phyloP scores from a whole-genome alignment of 2,797 vertebrate species.

The Acipenser transmontanus region DNA sequence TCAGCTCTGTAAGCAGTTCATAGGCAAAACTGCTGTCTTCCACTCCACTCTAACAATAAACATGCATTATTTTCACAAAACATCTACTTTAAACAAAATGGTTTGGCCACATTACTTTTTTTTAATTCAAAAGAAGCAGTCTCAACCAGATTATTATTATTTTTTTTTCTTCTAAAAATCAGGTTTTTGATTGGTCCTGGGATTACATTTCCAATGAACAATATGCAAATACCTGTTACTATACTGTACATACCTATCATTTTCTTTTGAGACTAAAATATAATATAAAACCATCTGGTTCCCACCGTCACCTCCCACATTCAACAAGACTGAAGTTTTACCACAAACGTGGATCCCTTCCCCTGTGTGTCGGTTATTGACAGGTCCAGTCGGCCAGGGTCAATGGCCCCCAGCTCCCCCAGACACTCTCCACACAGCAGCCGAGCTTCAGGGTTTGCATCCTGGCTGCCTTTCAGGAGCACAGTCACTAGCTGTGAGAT shows the following conservation, averaged over 20 bases:
- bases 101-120: no score
- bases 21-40: slow-evolving; percentile 86
- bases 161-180: no score
- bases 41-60: slow-evolving; percentile 72
- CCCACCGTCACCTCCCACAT: no score
- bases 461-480: slow-evolving; percentile 90
- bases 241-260: no score
- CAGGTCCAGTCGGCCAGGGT: slow-evolving; percentile 89
- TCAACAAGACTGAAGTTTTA: slow-evolving; percentile 42
- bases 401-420: slow-evolving; percentile 90
- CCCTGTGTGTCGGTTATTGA: slow-evolving; percentile 79
- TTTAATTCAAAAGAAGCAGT: no score
- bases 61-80: neutral
- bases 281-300: no score
- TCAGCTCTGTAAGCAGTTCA: slow-evolving; percentile 84
- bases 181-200: no score
- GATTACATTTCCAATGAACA: no score
- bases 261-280: no score
- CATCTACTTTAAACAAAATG: no score
- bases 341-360: slow-evolving; percentile 84
- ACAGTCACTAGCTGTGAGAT: slow-evolving; percentile 89
- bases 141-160: no score
- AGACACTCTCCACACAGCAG: slow-evolving; percentile 94
- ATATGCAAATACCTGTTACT: no score
- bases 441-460: slow-evolving; percentile 81